Evolutionary conservation across 2,113 vertebrate genomes (phyloP), one percentile per base, ranked within the genome.

Genomic region (Hemiprocne comata): DNA sequence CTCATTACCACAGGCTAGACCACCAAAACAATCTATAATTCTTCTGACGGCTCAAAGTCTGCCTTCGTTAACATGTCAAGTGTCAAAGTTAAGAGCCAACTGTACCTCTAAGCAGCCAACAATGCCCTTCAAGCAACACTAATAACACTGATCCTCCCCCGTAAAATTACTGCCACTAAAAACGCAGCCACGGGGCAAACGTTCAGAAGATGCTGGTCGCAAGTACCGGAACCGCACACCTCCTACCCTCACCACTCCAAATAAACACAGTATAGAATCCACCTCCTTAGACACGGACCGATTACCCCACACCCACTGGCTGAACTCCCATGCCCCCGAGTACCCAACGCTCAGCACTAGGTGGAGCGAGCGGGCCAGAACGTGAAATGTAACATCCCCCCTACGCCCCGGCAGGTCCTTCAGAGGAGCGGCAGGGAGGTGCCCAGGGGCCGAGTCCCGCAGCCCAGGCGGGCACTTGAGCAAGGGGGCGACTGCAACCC

Each of bases 261-360:
- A 55, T 0, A 17, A 46, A 31, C 40, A 44, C 10, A 0, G 36
- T 8, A 0, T 3, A 9, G 48, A 7, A n/a, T 4, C 2, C 1
- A 17, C 1, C 51, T n/a, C 53, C 51, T 10, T 1, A 15, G 4
- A 14, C 11, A 21, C 11, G 4, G 34, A 19, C 13, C 3, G 34
- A 6, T 8, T 1, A 11, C 28, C n/a, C 31, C 0, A 8, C 10
- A 6, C 10, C 6, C 80, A 4, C 15, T 1, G 24, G 10, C 15
- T 3, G 34, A 21, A 0, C 26, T 5, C 34, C 26, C 42, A 4
- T 4, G 28, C 48, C 28, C 20, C 5, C 55, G 1, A 24, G 77
- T 4, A 6, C 54, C 40, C 1, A 7, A 8, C 24, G 46, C 73
- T 42, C 54, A 17, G 40, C 64, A 9, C 44, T 18, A 24, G 25